Evolutionary conservation across 2,797 vertebrate species (phyloP), one percentile per base, ranked within the genome.

Genomic region (Luscinia megarhynchos): DNA sequence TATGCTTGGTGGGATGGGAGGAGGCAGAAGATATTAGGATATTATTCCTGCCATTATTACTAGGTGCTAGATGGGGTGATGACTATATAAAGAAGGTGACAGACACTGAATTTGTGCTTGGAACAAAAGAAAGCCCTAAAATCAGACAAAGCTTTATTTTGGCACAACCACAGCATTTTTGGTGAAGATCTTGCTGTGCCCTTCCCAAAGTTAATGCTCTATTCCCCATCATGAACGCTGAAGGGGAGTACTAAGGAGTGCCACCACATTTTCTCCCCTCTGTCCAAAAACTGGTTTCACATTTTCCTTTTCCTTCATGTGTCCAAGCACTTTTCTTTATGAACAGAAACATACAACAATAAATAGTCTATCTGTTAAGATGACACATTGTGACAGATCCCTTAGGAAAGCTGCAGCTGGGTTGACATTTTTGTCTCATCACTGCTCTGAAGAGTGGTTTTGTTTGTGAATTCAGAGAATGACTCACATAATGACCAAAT

Each of bases 401-500:
- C 80, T 58, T 59, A 87, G 79, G 63, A 93, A 83, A 75, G 55
- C 73, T 86, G 89, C 51, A 88, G 51, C 45, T 91, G 67, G 82
- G 69, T 84, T 93, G 91, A 88, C 53, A 73, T 78, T 85, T 89
- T 87, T 93, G 79, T 87, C 73, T 92, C 59, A 50, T 94, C 82
- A 17, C 20, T 66, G 43, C 75, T 91, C 82, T 91, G 76, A 87
- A 93, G 82, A 85, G 89, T 77, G 62, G 41, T 63, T 93, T 93
- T 93, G 62, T 76, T 93, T 92, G 91, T 89, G 85, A 76, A 73
- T 94, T 78, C 10, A 2, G 89, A 81, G 66, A 78, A 72, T 67
- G 48, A 88, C 40, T 94, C 83, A 68, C 53, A n/a, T 69, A 78
- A 92, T 84, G 89, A 81, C 59, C 69, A 79, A 84, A 53, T 12